Percentiles rank a stretch among this genome's conserved stretches.
Evolutionary conservation across 2,888 invertebrate species (phyloP).

Genomic region (Elmis aenea): DNA sequence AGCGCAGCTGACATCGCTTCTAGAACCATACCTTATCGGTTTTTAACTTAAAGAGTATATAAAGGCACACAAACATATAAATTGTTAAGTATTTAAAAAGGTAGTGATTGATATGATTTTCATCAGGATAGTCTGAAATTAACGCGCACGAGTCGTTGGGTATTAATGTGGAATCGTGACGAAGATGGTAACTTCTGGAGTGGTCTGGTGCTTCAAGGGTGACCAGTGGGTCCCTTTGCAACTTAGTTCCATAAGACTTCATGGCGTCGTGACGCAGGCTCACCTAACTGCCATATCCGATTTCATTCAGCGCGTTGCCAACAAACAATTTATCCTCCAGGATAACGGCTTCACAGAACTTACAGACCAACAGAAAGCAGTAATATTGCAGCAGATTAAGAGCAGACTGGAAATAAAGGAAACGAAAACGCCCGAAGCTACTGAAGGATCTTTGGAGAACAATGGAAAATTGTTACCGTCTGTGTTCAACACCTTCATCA

Average conservation of each 20-base stretch:
- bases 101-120: too few relatives aligned
- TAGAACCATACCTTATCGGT: too few relatives aligned
- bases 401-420: slow-evolving; percentile 11
- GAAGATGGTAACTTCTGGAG: slow-evolving; percentile 59
- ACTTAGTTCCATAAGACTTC: slow-evolving; percentile 61
- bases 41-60: too few relatives aligned
- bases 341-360: slow-evolving; percentile 44
- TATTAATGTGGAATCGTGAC: too few relatives aligned
- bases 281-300: slow-evolving; percentile 62
- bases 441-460: too few relatives aligned
- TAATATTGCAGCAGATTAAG: slow-evolving; percentile 32
- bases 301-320: slow-evolving; percentile 60
- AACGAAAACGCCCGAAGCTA: slow-evolving; percentile 10
- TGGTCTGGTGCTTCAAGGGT: slow-evolving; percentile 65
- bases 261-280: slow-evolving; percentile 60
- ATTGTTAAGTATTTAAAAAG: too few relatives aligned
- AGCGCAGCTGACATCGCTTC: too few relatives aligned
- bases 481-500: too few relatives aligned
- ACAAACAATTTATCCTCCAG: slow-evolving; percentile 58
- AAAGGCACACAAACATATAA: too few relatives aligned
- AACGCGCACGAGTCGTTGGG: too few relatives aligned
- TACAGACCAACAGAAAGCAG: slow-evolving; percentile 42
- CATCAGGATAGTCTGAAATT: too few relatives aligned
- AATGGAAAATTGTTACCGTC: too few relatives aligned
- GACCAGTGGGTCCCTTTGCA: slow-evolving; percentile 64